Evolutionary conservation across 2,888 invertebrate genomes (phyloP), one percentile per base, ranked within the genome.

Genomic region (Plusia festucae): DNA sequence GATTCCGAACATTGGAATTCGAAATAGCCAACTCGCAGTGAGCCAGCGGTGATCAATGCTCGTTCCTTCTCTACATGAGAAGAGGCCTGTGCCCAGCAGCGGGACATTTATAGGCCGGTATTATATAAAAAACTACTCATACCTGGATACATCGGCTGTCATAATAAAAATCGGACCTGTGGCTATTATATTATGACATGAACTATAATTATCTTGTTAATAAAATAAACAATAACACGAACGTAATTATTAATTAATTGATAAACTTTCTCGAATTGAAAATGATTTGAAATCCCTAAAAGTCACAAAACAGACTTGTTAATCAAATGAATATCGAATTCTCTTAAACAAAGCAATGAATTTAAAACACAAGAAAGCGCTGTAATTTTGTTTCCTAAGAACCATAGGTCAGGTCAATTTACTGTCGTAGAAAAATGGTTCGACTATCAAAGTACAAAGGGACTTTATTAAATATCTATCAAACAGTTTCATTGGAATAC

Each of bases 391-490:
- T n/a, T 44, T 62, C 49, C 62, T 51, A 49, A 59, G 67, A 74
- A 79, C 9, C 9, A 53, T 56, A 62, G 40, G 40, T 53, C 32
- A 61, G 54, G 52, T 30, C 27, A 53, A 59, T 61, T 49, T 49
- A 56, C 62, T 53, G 57, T 40, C 7, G 57, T 56, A 71, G 53
- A 34, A 53, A 66, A 71, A 71, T 18, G 60, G 30, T 76, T 59
- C 30, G 53, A 60, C 52, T 60, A 15, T 13, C 59, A 20, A 30
- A 52, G 16, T 40, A 70, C 75, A 78, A 80, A 78, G 69, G 55
- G 58, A 53, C 27, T 55, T 72, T 56, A 74, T 80, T 74, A 77
- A 79, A 76, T 70, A 77, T 65, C 74, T 62, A 78, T 77, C 69
- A 74, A 79, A 70, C 60, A 57, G 51, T 69, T 75, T 71, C 71